These are phyloP conservation scores for Orchesella flavescens DNA, from an alignment of 2,888 invertebrate species.

Conservation along the genomic window DNA sequence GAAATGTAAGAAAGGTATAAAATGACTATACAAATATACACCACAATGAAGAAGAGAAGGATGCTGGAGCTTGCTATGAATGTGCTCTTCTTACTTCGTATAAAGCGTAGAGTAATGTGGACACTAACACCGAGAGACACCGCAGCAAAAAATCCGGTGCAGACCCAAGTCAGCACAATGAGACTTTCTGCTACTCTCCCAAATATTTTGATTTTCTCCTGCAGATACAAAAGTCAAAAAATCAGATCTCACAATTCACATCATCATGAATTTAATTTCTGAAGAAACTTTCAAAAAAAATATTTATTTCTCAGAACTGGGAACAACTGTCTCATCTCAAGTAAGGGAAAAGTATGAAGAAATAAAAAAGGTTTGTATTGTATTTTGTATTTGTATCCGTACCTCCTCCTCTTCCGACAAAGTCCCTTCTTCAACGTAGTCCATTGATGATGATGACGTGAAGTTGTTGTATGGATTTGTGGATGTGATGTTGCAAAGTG, in stretches of 20 bases:
- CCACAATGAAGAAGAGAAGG: too few relatives aligned
- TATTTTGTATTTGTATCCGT: too few relatives aligned
- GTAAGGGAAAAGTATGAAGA: not conserved
- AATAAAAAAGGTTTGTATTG: not conserved
- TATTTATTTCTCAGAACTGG: not conserved
- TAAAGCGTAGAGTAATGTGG: constrained; percentile 46
- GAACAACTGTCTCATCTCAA: not conserved
- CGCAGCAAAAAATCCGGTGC: constrained; percentile 55
- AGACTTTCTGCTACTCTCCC: constrained; percentile 49
- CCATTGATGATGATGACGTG: constrained; percentile 56
- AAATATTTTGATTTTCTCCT: constrained; percentile 63
- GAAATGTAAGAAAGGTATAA: not conserved
- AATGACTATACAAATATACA: too few relatives aligned
- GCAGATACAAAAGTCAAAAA: not conserved
- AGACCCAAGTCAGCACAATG: constrained; percentile 60
- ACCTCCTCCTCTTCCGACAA: constrained; percentile 62
- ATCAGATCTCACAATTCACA: not conserved
- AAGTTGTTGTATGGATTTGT: not conserved
- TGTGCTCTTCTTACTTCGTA: constrained; percentile 51
- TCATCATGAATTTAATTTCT: too few relatives aligned
- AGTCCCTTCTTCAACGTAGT: constrained; percentile 55
- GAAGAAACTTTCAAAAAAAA: not conserved
- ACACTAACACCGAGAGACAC: constrained; percentile 48
- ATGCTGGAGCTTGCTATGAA: too few relatives aligned
- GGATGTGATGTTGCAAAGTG: constrained; percentile 4